Evolutionary conservation across 1,140 invertebrate species (phyloP).

Genomic region (Alviniconcha marisindica): DNA sequence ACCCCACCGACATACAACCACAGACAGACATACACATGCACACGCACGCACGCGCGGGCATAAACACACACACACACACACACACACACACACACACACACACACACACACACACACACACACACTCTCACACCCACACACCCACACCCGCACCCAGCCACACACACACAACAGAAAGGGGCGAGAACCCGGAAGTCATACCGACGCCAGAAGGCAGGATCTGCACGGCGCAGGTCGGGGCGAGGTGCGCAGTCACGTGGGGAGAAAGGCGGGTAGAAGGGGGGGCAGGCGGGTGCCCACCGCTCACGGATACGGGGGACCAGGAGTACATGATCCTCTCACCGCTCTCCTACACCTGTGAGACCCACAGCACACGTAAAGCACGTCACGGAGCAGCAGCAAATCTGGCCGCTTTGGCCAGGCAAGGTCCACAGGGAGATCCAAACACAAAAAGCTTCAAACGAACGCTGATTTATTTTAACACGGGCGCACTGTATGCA

Average conservation of each 20-base stretch:
- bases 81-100: background rate
- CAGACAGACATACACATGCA: background rate
- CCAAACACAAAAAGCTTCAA: too few relatives aligned
- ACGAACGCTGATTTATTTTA: too few relatives aligned
- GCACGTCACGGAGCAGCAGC: background rate
- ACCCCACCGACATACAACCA: background rate
- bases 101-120: background rate
- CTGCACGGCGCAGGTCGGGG: background rate
- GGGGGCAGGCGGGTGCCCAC: background rate
- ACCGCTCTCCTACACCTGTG: background rate
- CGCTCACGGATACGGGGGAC: background rate
- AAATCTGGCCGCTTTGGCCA: too few relatives aligned
- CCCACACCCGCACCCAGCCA: background rate
- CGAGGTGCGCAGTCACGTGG: background rate
- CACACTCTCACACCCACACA: background rate
- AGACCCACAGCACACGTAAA: background rate
- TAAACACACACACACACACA: background rate
- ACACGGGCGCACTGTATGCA: too few relatives aligned
- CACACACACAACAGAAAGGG: too few relatives aligned
- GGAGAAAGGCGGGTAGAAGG: background rate
- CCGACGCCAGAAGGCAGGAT: conserved; percentile 2
- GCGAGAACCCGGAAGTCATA: too few relatives aligned
- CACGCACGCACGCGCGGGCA: background rate
- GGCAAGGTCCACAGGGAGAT: too few relatives aligned
- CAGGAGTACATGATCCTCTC: conserved; percentile 23